These are phyloP conservation scores for Aporrectodea caliginosa DNA, from an alignment of 1,140 invertebrate species.

Conservation along the genomic window DNA sequence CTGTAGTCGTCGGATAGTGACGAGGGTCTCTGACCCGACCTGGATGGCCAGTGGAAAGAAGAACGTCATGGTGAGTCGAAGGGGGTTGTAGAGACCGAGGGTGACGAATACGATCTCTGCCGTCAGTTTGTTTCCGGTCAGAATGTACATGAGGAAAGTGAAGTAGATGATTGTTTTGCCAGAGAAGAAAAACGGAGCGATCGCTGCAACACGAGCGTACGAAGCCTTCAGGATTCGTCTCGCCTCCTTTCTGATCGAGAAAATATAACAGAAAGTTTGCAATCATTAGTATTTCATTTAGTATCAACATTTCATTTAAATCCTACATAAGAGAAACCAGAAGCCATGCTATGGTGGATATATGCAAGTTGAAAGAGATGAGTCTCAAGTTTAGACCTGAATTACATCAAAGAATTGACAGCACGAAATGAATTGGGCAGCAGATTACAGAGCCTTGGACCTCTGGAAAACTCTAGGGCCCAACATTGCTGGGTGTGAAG, in stretches of 20 bases:
- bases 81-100: slow-evolving; percentile 40
- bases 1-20: slow-evolving; percentile 52
- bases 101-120: slow-evolving; percentile 43
- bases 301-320: not conserved
- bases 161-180: slow-evolving; percentile 47
- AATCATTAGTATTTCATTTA: not conserved
- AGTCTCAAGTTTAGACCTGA: no score
- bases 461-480: not conserved
- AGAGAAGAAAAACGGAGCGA: slow-evolving; percentile 45
- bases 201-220: slow-evolving; percentile 40
- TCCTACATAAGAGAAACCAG: no score
- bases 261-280: not conserved
- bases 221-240: slow-evolving; percentile 35
- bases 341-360: no score
- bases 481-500: no score
- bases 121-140: slow-evolving; percentile 37
- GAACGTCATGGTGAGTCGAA: slow-evolving; percentile 41
- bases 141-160: slow-evolving; percentile 42
- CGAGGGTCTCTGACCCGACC: slow-evolving; percentile 47
- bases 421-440: not conserved
- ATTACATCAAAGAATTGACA: no score
- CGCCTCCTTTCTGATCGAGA: slow-evolving; percentile 43
- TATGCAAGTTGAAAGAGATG: no score
- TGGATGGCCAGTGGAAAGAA: slow-evolving; percentile 45
- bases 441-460: not conserved